Percentiles rank a stretch among this genome's conserved stretches.
Conservation (phyloP, 2,888 invertebrate species). For the Drosophila atroscutellata region DNA sequence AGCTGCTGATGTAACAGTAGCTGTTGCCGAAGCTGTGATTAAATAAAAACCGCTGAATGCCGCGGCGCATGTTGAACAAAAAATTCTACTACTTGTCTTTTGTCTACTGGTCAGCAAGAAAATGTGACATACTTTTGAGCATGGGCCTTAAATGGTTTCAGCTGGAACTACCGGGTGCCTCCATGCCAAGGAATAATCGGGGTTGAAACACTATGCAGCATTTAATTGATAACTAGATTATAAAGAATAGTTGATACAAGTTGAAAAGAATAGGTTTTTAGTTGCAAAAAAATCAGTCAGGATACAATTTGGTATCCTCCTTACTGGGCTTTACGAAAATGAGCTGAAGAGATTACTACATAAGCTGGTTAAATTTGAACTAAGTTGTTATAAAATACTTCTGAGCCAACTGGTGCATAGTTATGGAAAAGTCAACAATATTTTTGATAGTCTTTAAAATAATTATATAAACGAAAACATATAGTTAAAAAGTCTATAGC, state of each 20-base stretch:
- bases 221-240: neutral
- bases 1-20: constrained; percentile 6
- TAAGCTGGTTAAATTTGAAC: neutral
- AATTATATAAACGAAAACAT: neutral
- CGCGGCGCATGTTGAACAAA: constrained; percentile 67
- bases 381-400: fast-evolving
- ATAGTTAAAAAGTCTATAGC: neutral
- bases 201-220: neutral
- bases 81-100: constrained; percentile 24
- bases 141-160: constrained; percentile 19
- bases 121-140: constrained; percentile 63
- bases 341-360: neutral
- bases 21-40: constrained; percentile 30
- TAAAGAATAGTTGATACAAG: neutral
- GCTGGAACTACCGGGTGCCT: neutral
- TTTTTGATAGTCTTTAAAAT: neutral
- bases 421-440: no score
- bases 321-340: no score
- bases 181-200: neutral
- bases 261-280: neutral
- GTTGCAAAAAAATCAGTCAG: neutral
- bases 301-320: neutral
- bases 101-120: constrained; percentile 4
- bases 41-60: constrained; percentile 44
- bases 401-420: no score